Conservation (phyloP, 2,888 invertebrate genomes). For the Nomada hirtipes region DNA sequence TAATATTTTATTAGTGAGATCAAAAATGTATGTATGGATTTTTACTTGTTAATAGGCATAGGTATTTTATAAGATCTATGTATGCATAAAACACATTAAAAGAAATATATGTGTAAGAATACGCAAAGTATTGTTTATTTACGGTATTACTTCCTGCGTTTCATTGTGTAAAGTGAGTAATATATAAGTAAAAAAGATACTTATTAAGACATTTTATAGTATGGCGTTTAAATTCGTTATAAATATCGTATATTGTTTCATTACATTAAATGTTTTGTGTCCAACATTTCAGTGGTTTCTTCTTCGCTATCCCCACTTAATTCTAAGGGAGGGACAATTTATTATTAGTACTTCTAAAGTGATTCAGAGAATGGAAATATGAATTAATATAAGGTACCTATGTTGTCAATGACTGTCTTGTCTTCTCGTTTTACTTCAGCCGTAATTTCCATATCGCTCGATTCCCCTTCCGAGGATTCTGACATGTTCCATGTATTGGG, state of each 20-base stretch:
- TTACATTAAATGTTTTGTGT: conserved; percentile 74
- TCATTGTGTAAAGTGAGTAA: background rate
- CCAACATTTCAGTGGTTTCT: conserved; percentile 80
- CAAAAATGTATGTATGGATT: conserved; percentile 61
- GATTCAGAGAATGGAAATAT: conserved; percentile 1
- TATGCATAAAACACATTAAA: conserved; percentile 67
- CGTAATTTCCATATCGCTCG: conserved; percentile 79
- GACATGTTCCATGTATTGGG: conserved; percentile 78
- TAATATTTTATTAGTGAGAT: conserved; percentile 70
- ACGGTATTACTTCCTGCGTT: background rate
- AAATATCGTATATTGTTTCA: conserved; percentile 55
- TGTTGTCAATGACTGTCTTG: conserved; percentile 76
- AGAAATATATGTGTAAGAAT: conserved; percentile 50
- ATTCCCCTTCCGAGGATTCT: conserved; percentile 78
- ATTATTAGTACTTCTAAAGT: background rate
- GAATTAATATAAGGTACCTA: conserved; percentile 74
- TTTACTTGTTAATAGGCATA: conserved; percentile 78
- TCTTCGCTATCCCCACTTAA: conserved; percentile 84
- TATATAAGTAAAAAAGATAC: background rate
- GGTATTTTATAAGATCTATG: conserved; percentile 78
- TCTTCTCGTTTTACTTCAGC: conserved; percentile 70
- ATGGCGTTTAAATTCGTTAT: conserved; percentile 7
- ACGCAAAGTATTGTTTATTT: conserved; percentile 29
- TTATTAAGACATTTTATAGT: conserved; percentile 6
- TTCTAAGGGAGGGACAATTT: conserved; percentile 72